Evolutionary conservation across 2,113 vertebrate genomes (phyloP).

Genomic region (Okapia johnstoni): DNA sequence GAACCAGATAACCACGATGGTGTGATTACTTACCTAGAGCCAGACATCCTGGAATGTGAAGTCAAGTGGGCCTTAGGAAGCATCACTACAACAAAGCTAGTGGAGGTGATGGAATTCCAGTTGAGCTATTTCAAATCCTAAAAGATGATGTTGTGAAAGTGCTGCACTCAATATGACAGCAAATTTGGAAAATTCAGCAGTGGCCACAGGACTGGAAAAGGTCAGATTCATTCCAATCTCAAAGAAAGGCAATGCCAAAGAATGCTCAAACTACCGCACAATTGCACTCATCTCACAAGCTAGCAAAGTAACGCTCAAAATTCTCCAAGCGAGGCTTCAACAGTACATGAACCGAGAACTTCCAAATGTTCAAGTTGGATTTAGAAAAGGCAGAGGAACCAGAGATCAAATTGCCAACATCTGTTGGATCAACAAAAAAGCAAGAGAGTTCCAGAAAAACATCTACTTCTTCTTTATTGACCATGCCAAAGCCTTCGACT

Average conservation of each 20-base stretch:
- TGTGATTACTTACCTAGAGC: not conserved
- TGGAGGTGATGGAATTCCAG: not conserved
- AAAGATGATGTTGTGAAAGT: not conserved
- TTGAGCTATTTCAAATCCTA: not conserved
- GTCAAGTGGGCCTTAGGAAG: not conserved
- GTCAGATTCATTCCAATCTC: not conserved
- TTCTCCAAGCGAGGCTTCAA: not conserved
- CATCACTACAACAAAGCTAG: not conserved
- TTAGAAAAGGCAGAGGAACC: not conserved
- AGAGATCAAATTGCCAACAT: not conserved
- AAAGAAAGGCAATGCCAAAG: not conserved
- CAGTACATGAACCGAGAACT: rapidly evolving
- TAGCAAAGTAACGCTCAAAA: not conserved
- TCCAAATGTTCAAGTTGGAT: not conserved
- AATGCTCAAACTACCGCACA: not conserved
- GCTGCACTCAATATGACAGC: not conserved
- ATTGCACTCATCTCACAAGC: not conserved
- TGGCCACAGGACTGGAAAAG: not conserved
- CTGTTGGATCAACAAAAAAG: not conserved
- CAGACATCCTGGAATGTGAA: not conserved
- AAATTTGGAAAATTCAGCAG: not conserved
- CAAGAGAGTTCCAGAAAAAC: not conserved
- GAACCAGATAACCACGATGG: not conserved
- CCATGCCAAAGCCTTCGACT: not conserved
- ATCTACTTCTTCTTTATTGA: not conserved